Evolutionary conservation across 1,140 invertebrate species (phyloP), one percentile per base, ranked within the genome.

Genomic region (Brachionus paranguensis): DNA sequence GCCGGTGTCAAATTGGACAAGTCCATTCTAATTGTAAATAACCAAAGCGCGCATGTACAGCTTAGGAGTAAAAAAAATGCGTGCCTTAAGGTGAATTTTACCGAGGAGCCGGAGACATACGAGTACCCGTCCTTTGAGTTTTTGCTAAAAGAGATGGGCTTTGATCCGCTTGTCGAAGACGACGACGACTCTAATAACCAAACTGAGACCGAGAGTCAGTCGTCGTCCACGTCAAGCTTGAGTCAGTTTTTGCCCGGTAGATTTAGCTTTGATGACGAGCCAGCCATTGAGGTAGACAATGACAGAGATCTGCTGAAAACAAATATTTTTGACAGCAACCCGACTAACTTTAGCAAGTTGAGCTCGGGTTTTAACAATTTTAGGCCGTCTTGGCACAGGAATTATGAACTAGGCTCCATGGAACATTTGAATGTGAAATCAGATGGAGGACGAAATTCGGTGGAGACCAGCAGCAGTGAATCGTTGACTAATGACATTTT

Each of bases 41-140:
- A 29, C 27, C 27, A 45, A 1, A 64, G 60, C 14, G 41, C 37
- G 33, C 50, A 64, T 41, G 33, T 60, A 45, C 76, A 79, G 41
- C 27, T 41, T 7, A 68, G 41, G 60, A 60, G n/a, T 45, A 20
- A 12, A 6, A 64, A 68, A 65, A 81, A 29, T 17, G 8, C 24
- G 7, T 24, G n/a, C 27, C 17, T 81, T 12, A 60, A 27, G 20
- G 78, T 81, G 6, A 81, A 81, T 81, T 81, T 81, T 47, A 81
- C 78, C 17, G 78, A 81, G 10, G 17, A 45, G 27, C 33, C 78
- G 0, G 53, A 81, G n/a, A 81, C 53, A 27, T 81, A 81, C 27
- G 78, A 81, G 20, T 81, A 81, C 64, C 78, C 78, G 78, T 81
- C 78, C 8, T 81, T 81, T 43, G 78, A 81, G 41, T 81, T 41